These are phyloP conservation scores for Oryzaephilus surinamensis DNA, from an alignment of 1,140 invertebrate species.

Conservation along the genomic window DNA sequence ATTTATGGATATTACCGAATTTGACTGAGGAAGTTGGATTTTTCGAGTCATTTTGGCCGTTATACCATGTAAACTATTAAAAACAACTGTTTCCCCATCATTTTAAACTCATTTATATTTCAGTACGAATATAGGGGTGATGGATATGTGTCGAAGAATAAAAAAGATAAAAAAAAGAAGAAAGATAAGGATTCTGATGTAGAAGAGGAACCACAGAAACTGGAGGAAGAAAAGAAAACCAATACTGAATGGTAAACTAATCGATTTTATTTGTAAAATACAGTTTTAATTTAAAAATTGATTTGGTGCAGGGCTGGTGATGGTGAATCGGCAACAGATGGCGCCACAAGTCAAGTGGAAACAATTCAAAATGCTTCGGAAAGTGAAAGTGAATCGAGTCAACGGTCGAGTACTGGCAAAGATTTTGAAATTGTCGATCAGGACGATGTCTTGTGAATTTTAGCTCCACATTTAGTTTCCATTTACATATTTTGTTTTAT, in stretches of 20 bases:
- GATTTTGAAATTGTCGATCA: slow-evolving; percentile 71
- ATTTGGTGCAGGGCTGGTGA: slow-evolving; percentile 11
- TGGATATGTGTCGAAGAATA: slow-evolving; percentile 40
- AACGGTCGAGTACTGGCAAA: slow-evolving; percentile 63
- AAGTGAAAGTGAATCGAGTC: slow-evolving; percentile 56
- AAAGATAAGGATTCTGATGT: slow-evolving; percentile 66
- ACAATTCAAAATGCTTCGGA: slow-evolving; percentile 36
- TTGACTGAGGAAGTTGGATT: slow-evolving; percentile 98
- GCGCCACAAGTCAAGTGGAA: slow-evolving; percentile 11
- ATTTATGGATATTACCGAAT: slow-evolving; percentile 96
- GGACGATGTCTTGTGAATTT: too few species aligned
- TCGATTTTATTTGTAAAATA: too few species aligned
- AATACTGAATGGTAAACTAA: too few species aligned
- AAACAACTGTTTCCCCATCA: slow-evolving; percentile 4
- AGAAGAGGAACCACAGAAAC: slow-evolving; percentile 40
- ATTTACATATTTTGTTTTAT: slow-evolving; percentile 10
- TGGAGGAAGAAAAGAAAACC: slow-evolving; percentile 1
- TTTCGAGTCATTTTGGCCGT: slow-evolving; percentile 95
- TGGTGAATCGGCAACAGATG: slow-evolving; percentile 26
- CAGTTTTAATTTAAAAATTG: too few species aligned
- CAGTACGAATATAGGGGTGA: slow-evolving; percentile 68
- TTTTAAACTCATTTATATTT: slow-evolving; percentile 20
- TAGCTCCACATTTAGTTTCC: slow-evolving; percentile 7
- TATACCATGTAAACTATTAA: slow-evolving; percentile 74
- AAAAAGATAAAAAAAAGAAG: slow-evolving; percentile 69